Base-by-base conservation (phyloP, 2,888 invertebrate species). In the Drosophila nr. perissopoda region DNA sequence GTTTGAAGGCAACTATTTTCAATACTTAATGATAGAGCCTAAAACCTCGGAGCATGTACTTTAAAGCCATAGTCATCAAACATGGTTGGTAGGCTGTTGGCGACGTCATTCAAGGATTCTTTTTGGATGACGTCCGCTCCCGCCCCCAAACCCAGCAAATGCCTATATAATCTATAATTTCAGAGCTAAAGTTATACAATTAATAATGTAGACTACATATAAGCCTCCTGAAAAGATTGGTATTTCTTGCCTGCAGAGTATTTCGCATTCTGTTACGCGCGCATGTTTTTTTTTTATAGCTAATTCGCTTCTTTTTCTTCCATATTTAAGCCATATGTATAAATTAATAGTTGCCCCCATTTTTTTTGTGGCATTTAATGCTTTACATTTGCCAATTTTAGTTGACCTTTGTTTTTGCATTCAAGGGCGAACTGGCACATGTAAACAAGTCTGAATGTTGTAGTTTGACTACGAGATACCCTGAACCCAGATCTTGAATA, bases 391-490 rank as follows among this genome's bases (percentile, higher is more conserved):
- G 59, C 49, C 46, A 60, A 53, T 48, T 21, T 70, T 5, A 29
- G 60, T 16, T 71, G 36, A 71, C 71, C 60, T 59, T 42, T 52
- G 25, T 16, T 16, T 61, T 53, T 74, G 68, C 36, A 29, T 56
- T 1, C 46, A 67, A 66, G 53, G 66, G 7, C 67, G 7, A 2
- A 13, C 13, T 36, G 8, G 13, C 4, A 33, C 16, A 21, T 11
- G 21, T 27, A 29, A 27, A 27, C 10, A 33, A 10, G 31, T 33
- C 31, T 33, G 31, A 10, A 33, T 33, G 31, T 31, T 31, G 31
- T 31, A 36, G 31, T 31, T 31, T 33, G 10, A 33, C 31, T 33
- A 10, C 31, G 31, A 33, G 31, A 33, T 33, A 33, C 36, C 7
- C 16, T 36, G 16, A 36, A 16, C 16, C 16, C 36, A 16, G 36